These are phyloP conservation scores for Rhinolophus ferrumequinum DNA, from an alignment of 2,113 vertebrate species.

Conservation along the genomic window DNA sequence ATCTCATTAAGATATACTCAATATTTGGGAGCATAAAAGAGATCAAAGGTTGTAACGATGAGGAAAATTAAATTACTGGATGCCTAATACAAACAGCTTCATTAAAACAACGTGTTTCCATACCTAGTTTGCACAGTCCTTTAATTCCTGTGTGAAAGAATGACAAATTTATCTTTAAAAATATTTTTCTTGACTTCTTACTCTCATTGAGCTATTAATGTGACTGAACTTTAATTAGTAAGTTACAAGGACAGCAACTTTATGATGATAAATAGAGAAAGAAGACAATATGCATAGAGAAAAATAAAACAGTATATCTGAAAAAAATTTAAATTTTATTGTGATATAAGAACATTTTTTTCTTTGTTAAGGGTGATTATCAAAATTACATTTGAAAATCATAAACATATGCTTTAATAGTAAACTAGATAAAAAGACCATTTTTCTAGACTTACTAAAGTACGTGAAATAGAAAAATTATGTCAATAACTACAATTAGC, in stretches of 20 bases:
- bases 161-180: neutral
- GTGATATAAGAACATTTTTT: neutral
- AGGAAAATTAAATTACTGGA: neutral
- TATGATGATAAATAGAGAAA: neutral
- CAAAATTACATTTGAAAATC: constrained; percentile 42
- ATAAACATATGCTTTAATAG: neutral
- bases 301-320: neutral
- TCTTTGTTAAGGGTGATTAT: neutral
- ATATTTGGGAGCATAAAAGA: neutral
- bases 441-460: constrained; percentile 1
- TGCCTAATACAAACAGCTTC: neutral
- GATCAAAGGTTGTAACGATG: neutral
- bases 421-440: neutral
- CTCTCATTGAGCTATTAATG: constrained; percentile 1
- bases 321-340: neutral
- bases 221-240: neutral
- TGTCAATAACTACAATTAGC: neutral
- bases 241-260: neutral
- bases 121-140: neutral
- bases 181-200: neutral
- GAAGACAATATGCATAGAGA: neutral
- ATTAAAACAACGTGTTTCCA: neutral
- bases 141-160: neutral
- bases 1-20: neutral
- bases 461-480: neutral